Base-by-base conservation (phyloP, 2,888 invertebrate species). In the Calliphora vomitoria region DNA sequence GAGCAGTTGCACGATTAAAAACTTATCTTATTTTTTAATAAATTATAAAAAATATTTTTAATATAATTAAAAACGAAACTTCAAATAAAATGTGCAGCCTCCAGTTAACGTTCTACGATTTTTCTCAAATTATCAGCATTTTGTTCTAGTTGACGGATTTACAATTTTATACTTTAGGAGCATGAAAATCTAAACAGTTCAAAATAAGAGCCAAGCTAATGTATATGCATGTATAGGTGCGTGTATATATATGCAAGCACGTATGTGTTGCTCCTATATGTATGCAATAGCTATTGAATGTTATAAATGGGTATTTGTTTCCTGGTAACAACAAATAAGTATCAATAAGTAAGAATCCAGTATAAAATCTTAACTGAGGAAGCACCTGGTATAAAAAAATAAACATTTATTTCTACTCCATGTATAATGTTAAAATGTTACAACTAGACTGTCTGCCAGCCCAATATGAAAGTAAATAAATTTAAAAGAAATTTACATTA, bases 241-340 rank as follows among this genome's bases (percentile, higher is more conserved):
- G 10, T 2, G 11, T 18, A 38, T 41, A 18, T 50, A 11, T 13
- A 31, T 60, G 31, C 38, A 0, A 18, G 10, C n/a, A 3, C 20
- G 53, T 44, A 64, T 5, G 15, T 41, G 31, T 58, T 78, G 64
- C 62, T 55, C 64, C 66, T 60, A 58, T 31, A 38, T 82, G 41
- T 58, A 66, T 66, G 78, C 79, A 68, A 8, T 25, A 68, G 53
- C 58, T 68, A 69, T 53, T 80, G 75, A 69, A 80, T 69, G 80
- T 85, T 80, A 85, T 85, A 75, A 85, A 85, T 85, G 50, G 68
- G 68, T 69, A 85, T 85, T 85, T 80, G 69, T 80, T 75, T 85
- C 75, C 85, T 69, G 85, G 75, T 62, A 80, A 85, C 85, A 80
- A 75, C 85, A 85, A 80, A 85, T 85, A 80, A 80, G 69, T 80